Evolutionary conservation across 1,140 invertebrate species (phyloP), one percentile per base, ranked within the genome.

Genomic region (Lethrus apterus): DNA sequence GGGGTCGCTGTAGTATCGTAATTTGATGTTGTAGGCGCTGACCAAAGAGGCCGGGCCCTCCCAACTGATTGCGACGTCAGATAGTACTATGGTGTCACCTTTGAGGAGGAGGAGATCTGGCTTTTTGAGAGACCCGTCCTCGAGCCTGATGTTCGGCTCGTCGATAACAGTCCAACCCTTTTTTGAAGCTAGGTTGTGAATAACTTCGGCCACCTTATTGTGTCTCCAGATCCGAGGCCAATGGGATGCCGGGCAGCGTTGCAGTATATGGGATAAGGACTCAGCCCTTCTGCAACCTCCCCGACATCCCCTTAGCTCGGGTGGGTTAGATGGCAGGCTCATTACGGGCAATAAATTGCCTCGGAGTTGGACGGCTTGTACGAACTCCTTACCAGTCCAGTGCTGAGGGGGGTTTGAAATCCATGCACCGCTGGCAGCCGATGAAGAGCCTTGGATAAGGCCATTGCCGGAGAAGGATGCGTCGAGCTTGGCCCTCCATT

Each of bases 151-250:
- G 4, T 35, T 19, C 10, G 51, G 47, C 32, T 53, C 51, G 2
- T 8, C 32, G 19, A 46, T 26, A 13, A 41, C 20, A 2, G 19
- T 14, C 41, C 41, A 53, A 3, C 77, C 75, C 73, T 71, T 73
- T 70, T 78, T 81, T 78, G 76, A 78, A 77, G 75, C 80, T 77
- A 81, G 11, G 13, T 13, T 2, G 20, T n/a, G 11, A 2, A 47
- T 11, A 3, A 20, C 13, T 7, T 2, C 7, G 10, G 11, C 46
- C 1, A 55, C 30, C 1, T 43, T n/a, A 4, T 55, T 38, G 21
- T 46, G 50, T 3, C 50, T 1, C 4, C 36, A 2, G n/a, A 52
- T 49, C 0, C 50, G 14, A 5, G 20, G 9, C 29, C 30, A 48
- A 19, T 52, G 53, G 4, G 43, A 21, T 2, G 42, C 19, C 10